A percentile compares a stretch with the other conserved stretches of the same genome.
Evolutionary conservation across 2,113 vertebrate genomes (phyloP).

Genomic region (Strigops habroptila): DNA sequence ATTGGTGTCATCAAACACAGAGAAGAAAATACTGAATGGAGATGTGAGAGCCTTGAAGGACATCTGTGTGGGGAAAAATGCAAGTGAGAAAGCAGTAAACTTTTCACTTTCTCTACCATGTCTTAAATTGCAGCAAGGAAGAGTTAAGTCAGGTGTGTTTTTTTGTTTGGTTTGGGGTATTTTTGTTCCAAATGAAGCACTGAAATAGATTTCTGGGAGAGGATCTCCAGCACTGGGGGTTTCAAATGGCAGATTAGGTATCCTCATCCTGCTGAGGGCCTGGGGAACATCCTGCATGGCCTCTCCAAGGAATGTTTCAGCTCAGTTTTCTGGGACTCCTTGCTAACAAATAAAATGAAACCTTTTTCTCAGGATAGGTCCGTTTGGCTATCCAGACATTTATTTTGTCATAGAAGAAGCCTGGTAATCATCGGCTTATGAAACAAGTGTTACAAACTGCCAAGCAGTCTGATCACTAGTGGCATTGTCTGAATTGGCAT

Average conservation of each 20-base stretch:
- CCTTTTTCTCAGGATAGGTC: not conserved
- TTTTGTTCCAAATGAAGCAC: not conserved
- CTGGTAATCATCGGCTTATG: not conserved
- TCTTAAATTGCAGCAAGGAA: not conserved
- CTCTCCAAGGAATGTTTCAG: not conserved
- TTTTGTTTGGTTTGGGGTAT: not conserved
- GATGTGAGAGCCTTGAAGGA: not conserved
- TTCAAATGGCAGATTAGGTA: not conserved
- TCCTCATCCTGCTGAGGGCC: not conserved
- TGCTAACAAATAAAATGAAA: not conserved
- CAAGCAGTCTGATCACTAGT: not conserved
- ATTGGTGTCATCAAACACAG: not conserved
- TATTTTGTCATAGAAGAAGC: not conserved
- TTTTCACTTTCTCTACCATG: not conserved
- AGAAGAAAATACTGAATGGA: not conserved
- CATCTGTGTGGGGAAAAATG: not conserved
- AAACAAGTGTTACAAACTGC: not conserved
- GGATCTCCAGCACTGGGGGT: not conserved
- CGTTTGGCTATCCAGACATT: not conserved
- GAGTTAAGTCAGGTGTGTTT: not conserved
- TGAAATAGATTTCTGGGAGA: not conserved
- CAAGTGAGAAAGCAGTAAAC: not conserved
- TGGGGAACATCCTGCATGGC: rapidly evolving
- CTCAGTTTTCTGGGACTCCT: not conserved
- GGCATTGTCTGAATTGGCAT: not conserved